A percentile compares a stretch with the other conserved stretches of the same genome.
phyloP scores from a whole-genome alignment of 2,113 vertebrate genomes.

The Urocitellus parryii region DNA sequence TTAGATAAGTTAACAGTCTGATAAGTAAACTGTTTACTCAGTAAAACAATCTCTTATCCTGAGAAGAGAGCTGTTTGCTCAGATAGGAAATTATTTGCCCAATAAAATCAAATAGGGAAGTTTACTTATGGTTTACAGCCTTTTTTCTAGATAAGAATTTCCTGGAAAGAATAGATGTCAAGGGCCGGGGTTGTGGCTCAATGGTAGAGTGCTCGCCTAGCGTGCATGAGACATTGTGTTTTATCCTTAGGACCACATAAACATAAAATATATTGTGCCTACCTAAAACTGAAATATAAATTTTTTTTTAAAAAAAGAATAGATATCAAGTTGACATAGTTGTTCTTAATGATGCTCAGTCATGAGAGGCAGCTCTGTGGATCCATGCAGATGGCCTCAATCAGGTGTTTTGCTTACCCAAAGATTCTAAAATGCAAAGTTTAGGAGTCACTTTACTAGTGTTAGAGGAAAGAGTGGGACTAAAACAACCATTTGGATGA shows the following conservation, averaged over 20 bases:
- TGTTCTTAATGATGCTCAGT: background rate
- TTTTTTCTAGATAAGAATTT: slow-evolving; percentile 53
- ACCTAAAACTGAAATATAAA: too few species aligned
- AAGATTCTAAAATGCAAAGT: background rate
- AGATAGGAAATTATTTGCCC: slow-evolving; percentile 10
- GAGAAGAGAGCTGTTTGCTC: background rate
- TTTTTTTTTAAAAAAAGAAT: background rate
- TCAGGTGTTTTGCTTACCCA: too few species aligned
- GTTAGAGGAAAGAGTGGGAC: slow-evolving; percentile 1
- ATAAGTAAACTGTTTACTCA: background rate
- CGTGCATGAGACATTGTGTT: too few species aligned
- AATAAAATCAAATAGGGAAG: slow-evolving; percentile 23
- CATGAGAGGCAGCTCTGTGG: background rate
- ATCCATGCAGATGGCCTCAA: background rate
- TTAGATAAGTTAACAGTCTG: background rate
- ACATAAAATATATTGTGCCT: too few species aligned
- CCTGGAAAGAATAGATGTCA: background rate
- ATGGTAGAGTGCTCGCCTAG: too few species aligned
- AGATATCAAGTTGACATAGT: background rate
- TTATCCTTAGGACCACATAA: too few species aligned
- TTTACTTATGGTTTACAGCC: background rate
- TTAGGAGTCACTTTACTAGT: slow-evolving; percentile 20
- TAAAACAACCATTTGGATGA: background rate
- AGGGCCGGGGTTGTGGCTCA: background rate
- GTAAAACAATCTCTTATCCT: slow-evolving; percentile 8